Base-by-base conservation (phyloP, 1,140 invertebrate species). In the Lucilia cuprina region DNA sequence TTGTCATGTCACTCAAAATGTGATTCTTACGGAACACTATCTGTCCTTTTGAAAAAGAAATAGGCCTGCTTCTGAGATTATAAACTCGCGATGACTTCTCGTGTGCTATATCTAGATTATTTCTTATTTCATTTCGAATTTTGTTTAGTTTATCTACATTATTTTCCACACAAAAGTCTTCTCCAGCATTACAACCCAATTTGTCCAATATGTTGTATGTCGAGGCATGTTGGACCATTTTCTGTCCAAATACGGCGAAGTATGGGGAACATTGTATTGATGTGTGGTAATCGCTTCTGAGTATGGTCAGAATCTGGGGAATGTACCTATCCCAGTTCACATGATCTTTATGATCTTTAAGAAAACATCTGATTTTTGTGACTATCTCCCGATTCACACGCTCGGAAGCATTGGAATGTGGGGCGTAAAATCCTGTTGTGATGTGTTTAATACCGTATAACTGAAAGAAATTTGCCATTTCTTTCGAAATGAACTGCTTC, bases 181-280 rank as follows among this genome's bases (percentile, higher is more conserved):
- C 35, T 5, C 35, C 35, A 5, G 8, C 8, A 41, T 41, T 3
- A 41, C 35, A 41, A 41, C 35, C 35, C 35, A 41, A 41, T 41
- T 41, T 41, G 35, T 41, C 35, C 8, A 41, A 41, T 5, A 41
- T 41, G 3, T 41, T 41, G 8, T 41, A 41, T 41, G 70, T 12
- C 10, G 35, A 50, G 17, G 8, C 47, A 80, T 80, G 47, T 35
- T 35, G 30, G 17, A n/a, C 30, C 47, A 80, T 80, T 14, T 80
- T 47, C 35, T 50, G 34, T 14, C 35, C 34, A 49, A 80, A 80
- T 35, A 50, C 41, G 35, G 35, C 47, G 14, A 19, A 47, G 21
- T 80, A 80, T 80, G 77, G 34, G 14, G 47, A 80, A 35, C 34
- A 47, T 80, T 80, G 9, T 13, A 80, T 80, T 47, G 34, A 47